These are phyloP conservation scores for Neoseiulus cucumeris DNA, from an alignment of 1,140 invertebrate genomes.

Conservation along the genomic window DNA sequence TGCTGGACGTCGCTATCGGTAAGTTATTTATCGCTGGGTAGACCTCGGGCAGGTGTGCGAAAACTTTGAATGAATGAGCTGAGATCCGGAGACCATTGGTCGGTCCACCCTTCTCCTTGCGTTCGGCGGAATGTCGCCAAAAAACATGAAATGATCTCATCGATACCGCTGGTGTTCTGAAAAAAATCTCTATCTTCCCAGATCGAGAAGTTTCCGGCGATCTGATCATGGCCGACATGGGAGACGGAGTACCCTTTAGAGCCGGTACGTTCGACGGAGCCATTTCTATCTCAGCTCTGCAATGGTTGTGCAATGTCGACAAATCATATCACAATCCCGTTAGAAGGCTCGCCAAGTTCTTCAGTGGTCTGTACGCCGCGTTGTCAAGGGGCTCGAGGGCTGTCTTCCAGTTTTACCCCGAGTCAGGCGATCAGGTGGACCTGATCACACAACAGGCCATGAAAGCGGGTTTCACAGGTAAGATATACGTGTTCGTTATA, in stretches of 20 bases:
- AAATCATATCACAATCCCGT: slow-evolving; percentile 69
- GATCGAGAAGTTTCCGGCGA: slow-evolving; percentile 82
- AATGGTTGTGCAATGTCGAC: slow-evolving; percentile 98
- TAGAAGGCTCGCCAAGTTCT: slow-evolving; percentile 75
- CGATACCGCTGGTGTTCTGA: no score
- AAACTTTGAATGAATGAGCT: no score
- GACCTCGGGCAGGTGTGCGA: no score
- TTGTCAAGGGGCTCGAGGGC: slow-evolving; percentile 63
- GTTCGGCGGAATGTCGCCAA: no score
- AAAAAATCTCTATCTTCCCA: slow-evolving; percentile 19
- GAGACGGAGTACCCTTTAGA: slow-evolving; percentile 79
- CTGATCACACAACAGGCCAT: slow-evolving; percentile 81
- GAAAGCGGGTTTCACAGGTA: slow-evolving; percentile 89
- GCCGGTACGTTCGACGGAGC: slow-evolving; percentile 90
- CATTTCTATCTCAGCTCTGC: slow-evolving; percentile 69
- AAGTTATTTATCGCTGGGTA: background rate
- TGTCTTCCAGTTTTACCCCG: slow-evolving; percentile 96
- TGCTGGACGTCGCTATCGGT: slow-evolving; percentile 38
- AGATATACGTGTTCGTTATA: slow-evolving; percentile 28
- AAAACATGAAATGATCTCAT: no score
- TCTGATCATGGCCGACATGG: slow-evolving; percentile 76
- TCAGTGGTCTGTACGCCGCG: slow-evolving; percentile 64
- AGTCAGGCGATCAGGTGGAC: slow-evolving; percentile 75
- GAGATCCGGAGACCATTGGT: no score
- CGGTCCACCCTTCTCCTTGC: no score